These are phyloP conservation scores for Oryzias sinensis DNA, from an alignment of 2,797 vertebrate species.

Conservation along the genomic window DNA sequence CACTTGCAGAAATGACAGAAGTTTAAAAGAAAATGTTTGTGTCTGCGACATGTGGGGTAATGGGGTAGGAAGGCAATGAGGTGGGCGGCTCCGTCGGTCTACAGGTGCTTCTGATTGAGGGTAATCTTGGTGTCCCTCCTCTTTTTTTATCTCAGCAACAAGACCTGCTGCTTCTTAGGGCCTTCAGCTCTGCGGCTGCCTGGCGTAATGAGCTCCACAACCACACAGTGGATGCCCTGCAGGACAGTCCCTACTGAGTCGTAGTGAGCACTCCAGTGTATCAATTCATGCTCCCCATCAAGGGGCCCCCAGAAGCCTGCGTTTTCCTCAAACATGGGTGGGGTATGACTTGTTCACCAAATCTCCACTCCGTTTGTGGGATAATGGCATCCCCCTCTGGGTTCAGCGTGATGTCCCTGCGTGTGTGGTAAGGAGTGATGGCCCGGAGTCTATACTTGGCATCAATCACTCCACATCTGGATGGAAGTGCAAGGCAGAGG, in stretches of 20 bases:
- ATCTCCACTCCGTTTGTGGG: constrained; percentile 46
- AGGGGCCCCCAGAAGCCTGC: constrained; percentile 60
- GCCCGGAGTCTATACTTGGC: constrained; percentile 64
- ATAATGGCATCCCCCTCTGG: constrained; percentile 58
- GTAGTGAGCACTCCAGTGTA: constrained; percentile 82
- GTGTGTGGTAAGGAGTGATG: constrained; percentile 62
- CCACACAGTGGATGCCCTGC: constrained; percentile 72
- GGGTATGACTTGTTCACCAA: constrained; percentile 62
- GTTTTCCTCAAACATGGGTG: constrained; percentile 71
- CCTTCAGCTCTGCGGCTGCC: constrained; percentile 65
- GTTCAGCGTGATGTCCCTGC: constrained; percentile 46
- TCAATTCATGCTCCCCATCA: constrained; percentile 69
- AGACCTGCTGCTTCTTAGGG: constrained; percentile 55
- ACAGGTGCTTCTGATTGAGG: constrained; percentile 83
- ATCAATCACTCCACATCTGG: constrained; percentile 61
- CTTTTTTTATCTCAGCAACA: constrained; percentile 61
- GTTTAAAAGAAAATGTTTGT: constrained; percentile 45
- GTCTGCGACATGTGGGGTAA: constrained; percentile 22
- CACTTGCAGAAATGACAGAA: constrained; percentile 76
- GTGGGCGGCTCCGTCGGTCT: constrained; percentile 66
- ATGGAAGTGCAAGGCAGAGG: constrained; percentile 49
- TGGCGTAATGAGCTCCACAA: constrained; percentile 81
- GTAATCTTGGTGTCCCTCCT: constrained; percentile 78
- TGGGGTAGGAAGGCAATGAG: constrained; percentile 52
- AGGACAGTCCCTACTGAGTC: constrained; percentile 79